These are phyloP conservation scores for Drosophila nikananu DNA, from an alignment of 1,140 invertebrate genomes.

Conservation along the genomic window DNA sequence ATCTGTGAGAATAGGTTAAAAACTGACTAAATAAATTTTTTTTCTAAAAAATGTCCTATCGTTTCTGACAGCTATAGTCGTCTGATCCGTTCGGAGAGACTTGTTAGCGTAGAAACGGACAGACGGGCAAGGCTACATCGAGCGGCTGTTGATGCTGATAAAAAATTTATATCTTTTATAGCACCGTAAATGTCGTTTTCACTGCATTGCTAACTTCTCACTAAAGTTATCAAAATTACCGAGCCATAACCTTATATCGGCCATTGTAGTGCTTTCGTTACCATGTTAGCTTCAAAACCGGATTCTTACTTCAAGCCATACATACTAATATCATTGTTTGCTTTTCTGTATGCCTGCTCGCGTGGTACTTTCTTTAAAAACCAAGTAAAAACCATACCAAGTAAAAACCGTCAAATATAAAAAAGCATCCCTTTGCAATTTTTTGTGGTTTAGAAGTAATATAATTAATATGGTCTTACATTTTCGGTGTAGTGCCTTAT, in stretches of 20 bases:
- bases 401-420: neutral
- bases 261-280: neutral
- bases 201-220: no score
- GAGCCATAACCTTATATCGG: neutral
- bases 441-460: neutral
- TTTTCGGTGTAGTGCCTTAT: neutral
- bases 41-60: no score
- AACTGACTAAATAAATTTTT: no score
- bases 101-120: no score
- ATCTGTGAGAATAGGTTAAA: no score
- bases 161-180: no score
- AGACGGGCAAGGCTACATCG: no score
- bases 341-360: no score
- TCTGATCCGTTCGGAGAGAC: no score
- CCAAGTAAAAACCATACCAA: neutral
- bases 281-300: conserved; percentile 5
- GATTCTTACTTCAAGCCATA: neutral
- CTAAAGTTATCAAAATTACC: neutral
- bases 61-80: no score
- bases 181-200: no score
- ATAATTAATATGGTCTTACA: neutral
- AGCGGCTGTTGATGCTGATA: no score
- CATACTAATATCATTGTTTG: neutral
- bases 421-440: neutral
- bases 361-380: neutral